A percentile compares a stretch with the other conserved stretches of the same genome.
These are phyloP conservation scores for Emydocephalus ijimae DNA, from an alignment of 2,113 vertebrate species.

Conservation along the genomic window DNA sequence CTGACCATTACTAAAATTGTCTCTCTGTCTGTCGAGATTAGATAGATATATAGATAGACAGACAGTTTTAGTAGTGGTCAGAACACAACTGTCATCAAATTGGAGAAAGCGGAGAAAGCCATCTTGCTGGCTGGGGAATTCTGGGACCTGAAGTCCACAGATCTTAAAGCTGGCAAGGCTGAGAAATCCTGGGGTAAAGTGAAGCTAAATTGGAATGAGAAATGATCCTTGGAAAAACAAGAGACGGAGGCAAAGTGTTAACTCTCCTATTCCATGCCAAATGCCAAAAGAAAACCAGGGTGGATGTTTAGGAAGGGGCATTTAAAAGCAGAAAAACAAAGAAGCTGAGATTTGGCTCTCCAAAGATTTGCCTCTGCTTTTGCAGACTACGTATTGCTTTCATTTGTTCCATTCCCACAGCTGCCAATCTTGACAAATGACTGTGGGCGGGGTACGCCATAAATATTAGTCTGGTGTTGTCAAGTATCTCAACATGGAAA, in stretches of 20 bases:
- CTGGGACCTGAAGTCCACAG: background rate
- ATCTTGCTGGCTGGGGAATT: background rate
- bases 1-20: too few relatives aligned
- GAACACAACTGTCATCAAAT: too few relatives aligned
- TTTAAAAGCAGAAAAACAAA: background rate
- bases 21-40: too few relatives aligned
- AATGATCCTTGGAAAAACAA: background rate
- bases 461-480: slow-evolving; percentile 36
- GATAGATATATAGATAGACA: too few relatives aligned
- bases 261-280: background rate
- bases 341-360: too few relatives aligned
- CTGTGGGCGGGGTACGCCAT: background rate
- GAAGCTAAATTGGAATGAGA: background rate
- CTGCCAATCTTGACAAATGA: background rate
- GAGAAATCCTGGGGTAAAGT: background rate
- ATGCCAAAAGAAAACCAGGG: background rate
- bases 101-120: too few relatives aligned
- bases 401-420: too few relatives aligned
- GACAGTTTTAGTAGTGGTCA: too few relatives aligned
- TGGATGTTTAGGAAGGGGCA: background rate
- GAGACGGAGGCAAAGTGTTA: background rate
- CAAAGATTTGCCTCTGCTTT: slow-evolving; percentile 2
- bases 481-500: slow-evolving; percentile 38
- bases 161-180: background rate
- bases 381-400: slow-evolving; percentile 28